These are phyloP conservation scores for Pseudobourletiella spinata DNA, from an alignment of 1,140 invertebrate genomes.

Conservation along the genomic window DNA sequence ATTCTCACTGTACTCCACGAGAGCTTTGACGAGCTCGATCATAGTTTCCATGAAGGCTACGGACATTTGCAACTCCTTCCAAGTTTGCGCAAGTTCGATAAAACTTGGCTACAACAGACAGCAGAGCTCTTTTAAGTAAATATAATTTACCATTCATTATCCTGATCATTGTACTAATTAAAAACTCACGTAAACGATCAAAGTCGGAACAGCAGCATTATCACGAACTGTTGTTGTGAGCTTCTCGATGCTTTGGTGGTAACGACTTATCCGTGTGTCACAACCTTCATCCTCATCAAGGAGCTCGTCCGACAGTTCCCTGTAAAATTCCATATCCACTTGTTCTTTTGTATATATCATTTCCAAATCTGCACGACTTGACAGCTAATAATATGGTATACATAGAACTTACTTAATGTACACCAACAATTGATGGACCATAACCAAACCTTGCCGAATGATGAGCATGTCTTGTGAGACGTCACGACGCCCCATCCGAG, in stretches of 20 bases:
- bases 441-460: conserved; percentile 16
- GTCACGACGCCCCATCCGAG: conserved; percentile 11
- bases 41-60: conserved; percentile 52
- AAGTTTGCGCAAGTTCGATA: conserved; percentile 50
- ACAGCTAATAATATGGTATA: no score
- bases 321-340: neutral
- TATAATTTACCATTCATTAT: neutral
- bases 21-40: conserved; percentile 46
- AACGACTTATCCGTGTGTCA: neutral
- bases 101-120: conserved; percentile 56
- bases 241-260: conserved; percentile 6
- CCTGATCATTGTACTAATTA: neutral
- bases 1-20: conserved; percentile 39
- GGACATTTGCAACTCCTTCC: conserved; percentile 54
- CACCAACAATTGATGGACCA: conserved; percentile 25
- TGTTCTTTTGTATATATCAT: neutral
- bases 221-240: conserved; percentile 8
- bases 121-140: neutral
- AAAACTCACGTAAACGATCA: conserved; percentile 4
- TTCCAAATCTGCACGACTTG: no score
- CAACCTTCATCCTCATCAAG: neutral
- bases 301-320: conserved; percentile 15
- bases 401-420: conserved; percentile 27
- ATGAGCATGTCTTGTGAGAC: conserved; percentile 12
- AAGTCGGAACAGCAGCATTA: neutral